Conservation (phyloP, 2,888 invertebrate genomes). For the Pherbina coryleti region DNA sequence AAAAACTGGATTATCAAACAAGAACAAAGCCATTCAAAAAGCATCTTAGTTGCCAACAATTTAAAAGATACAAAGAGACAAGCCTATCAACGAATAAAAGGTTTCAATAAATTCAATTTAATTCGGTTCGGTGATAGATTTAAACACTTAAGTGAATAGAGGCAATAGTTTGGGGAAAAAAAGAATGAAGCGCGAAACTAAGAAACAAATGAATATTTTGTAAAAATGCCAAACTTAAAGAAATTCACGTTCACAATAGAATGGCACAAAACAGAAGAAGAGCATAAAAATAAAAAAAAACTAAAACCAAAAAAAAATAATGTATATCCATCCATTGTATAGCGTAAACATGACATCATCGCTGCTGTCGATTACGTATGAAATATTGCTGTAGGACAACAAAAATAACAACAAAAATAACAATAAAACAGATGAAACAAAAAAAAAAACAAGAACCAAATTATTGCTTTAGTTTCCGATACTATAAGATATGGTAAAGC, state of each 20-base stretch:
- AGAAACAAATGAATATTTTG: neutral
- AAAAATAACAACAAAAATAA: too few relatives aligned
- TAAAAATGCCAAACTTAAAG: neutral
- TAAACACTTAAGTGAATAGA: neutral
- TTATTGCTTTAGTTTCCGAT: too few relatives aligned
- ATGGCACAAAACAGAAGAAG: neutral
- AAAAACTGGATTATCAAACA: neutral
- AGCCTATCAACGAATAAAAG: neutral
- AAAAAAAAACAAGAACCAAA: too few relatives aligned
- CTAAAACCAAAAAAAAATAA: neutral
- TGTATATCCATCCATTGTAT: too few relatives aligned
- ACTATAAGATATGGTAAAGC: too few relatives aligned
- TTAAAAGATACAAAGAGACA: neutral
- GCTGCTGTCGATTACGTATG: neutral
- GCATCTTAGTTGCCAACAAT: neutral
- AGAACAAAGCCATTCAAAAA: neutral
- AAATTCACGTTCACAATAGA: neutral
- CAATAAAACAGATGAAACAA: too few relatives aligned
- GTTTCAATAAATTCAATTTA: neutral
- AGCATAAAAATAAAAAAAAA: neutral
- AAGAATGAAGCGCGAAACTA: neutral
- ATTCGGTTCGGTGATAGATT: neutral
- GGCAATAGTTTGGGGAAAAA: neutral
- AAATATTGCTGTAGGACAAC: neutral
- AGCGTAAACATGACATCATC: constrained; percentile 8